Conservation (phyloP, 1,140 invertebrate species). For the Brachionus plicatilis region DNA sequence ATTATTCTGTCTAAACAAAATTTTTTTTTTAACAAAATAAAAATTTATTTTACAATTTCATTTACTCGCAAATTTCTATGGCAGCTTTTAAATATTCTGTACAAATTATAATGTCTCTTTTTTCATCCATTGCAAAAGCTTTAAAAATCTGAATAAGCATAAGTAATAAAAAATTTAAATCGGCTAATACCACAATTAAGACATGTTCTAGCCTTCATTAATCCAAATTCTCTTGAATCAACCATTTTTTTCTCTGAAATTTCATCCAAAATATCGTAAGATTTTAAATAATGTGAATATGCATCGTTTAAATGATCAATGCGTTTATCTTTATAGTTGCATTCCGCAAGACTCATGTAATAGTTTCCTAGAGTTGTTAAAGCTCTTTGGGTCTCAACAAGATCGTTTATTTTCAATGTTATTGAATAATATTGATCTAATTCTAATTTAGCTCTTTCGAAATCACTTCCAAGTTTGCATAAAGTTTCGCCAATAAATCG, state of each 20-base stretch:
- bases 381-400: constrained; percentile 32
- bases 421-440: constrained; percentile 30
- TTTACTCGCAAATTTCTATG: constrained; percentile 31
- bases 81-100: constrained; percentile 27
- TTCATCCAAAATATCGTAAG: constrained; percentile 17
- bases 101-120: constrained; percentile 32
- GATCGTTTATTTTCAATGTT: constrained; percentile 6
- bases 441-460: constrained; percentile 20
- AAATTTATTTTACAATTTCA: background rate
- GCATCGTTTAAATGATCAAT: constrained; percentile 31
- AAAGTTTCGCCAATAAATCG: constrained; percentile 31
- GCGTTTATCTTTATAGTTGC: constrained; percentile 31
- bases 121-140: constrained; percentile 40
- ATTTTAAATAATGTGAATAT: constrained; percentile 28
- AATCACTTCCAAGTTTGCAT: constrained; percentile 19
- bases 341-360: constrained; percentile 30
- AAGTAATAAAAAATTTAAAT: background rate
- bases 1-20: background rate
- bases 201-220: constrained; percentile 34
- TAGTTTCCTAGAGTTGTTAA: constrained; percentile 30
- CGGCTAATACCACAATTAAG: constrained; percentile 17
- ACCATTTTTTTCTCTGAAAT: constrained; percentile 26
- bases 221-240: constrained; percentile 33
- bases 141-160: background rate
- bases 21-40: background rate